Evolutionary conservation across 1,140 invertebrate genomes (phyloP).

Genomic region (Odontomachus brunneus): DNA sequence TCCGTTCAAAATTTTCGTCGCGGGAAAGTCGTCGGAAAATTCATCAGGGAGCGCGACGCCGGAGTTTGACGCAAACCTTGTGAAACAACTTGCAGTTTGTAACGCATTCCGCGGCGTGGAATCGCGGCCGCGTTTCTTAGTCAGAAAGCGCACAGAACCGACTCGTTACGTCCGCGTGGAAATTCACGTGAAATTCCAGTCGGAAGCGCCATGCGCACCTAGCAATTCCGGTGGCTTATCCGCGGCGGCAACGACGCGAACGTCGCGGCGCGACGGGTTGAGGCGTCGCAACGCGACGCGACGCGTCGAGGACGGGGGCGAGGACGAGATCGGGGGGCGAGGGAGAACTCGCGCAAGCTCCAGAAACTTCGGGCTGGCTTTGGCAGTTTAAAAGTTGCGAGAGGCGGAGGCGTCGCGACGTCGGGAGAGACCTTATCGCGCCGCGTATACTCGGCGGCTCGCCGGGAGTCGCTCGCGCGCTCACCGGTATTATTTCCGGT

Average conservation of each 20-base stretch:
- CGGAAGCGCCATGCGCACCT: slow-evolving; percentile 17
- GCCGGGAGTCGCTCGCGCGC: slow-evolving; percentile 26
- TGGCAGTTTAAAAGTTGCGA: slow-evolving; percentile 77
- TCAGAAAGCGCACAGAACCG: not conserved
- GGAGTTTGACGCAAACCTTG: not conserved
- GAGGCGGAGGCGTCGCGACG: slow-evolving; percentile 54
- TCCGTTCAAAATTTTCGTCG: not conserved
- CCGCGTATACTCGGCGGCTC: slow-evolving; percentile 62
- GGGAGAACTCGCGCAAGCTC: slow-evolving; percentile 38
- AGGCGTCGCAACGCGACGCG: not conserved
- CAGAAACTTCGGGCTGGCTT: slow-evolving; percentile 70
- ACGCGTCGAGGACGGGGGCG: not conserved
- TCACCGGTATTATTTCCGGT: slow-evolving; percentile 73
- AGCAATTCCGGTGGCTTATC: slow-evolving; percentile 58
- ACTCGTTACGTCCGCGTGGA: slow-evolving; percentile 38
- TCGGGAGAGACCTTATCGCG: slow-evolving; percentile 69
- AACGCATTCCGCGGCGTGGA: slow-evolving; percentile 4
- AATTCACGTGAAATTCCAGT: slow-evolving; percentile 54
- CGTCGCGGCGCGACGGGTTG: not conserved
- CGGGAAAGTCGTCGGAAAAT: not conserved
- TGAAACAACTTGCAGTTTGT: slow-evolving; percentile 27
- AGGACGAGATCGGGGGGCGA: no score
- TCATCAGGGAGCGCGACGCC: not conserved
- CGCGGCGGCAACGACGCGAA: slow-evolving; percentile 21
- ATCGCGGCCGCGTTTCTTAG: slow-evolving; percentile 31